Conservation (phyloP, 2,888 invertebrate genomes). For the Chymomyza amoena region DNA sequence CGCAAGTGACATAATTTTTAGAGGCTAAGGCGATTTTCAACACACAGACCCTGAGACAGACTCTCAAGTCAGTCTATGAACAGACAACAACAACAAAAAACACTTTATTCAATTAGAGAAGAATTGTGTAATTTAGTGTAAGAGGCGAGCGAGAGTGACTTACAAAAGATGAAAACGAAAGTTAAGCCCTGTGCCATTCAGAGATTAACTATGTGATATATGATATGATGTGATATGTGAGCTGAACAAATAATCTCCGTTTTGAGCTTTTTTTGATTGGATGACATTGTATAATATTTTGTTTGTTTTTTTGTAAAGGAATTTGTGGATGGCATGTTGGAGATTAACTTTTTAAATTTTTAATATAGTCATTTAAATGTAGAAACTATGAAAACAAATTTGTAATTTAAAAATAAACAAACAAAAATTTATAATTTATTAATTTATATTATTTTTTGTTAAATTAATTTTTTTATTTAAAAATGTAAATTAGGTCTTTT, state of each 20-base stretch:
- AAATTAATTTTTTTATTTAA: too few species aligned
- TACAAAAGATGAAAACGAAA: slow-evolving; percentile 38
- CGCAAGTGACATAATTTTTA: slow-evolving; percentile 67
- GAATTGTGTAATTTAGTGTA: slow-evolving; percentile 60
- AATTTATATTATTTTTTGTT: too few species aligned
- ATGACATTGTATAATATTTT: background rate
- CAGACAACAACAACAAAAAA: background rate
- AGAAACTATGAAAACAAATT: too few species aligned
- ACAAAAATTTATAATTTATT: too few species aligned
- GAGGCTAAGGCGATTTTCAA: slow-evolving; percentile 53
- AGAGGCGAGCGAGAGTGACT: slow-evolving; percentile 23
- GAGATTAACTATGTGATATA: slow-evolving; percentile 40
- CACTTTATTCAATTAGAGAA: slow-evolving; percentile 48
- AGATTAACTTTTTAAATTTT: too few species aligned
- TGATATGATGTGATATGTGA: slow-evolving; percentile 43
- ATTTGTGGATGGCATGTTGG: too few species aligned
- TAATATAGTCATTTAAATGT: too few species aligned
- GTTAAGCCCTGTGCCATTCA: slow-evolving; percentile 33
- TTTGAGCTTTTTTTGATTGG: background rate
- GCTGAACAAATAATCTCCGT: slow-evolving; percentile 8
- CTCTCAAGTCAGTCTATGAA: slow-evolving; percentile 2
- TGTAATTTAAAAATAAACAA: too few species aligned
- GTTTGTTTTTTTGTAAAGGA: background rate
- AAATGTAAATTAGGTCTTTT: too few species aligned
- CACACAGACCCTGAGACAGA: slow-evolving; percentile 13